phyloP scores from a whole-genome alignment of 2,113 vertebrate genomes.

The Oryzias celebensis region DNA sequence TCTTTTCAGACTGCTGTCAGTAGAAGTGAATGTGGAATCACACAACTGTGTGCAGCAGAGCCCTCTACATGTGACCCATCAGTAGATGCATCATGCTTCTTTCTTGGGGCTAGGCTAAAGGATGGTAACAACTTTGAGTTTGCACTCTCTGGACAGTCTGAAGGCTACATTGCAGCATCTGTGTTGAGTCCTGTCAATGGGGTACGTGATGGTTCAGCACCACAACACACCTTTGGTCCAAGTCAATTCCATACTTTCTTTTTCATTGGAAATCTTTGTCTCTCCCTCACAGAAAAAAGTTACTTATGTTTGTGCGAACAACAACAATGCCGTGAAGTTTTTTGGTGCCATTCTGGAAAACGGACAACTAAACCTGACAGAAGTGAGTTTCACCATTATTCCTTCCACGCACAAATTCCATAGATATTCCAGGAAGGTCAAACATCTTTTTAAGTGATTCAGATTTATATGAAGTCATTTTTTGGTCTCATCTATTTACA shows the following conservation, averaged over 20 bases:
- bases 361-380: accelerated
- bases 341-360: neutral
- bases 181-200: accelerated
- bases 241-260: neutral
- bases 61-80: conserved; percentile 39
- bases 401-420: too few species aligned
- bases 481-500: too few species aligned
- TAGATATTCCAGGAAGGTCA: too few species aligned
- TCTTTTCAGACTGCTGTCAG: conserved; percentile 5
- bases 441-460: too few species aligned
- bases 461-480: too few species aligned
- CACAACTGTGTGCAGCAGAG: conserved; percentile 34
- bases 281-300: conserved; percentile 33
- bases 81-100: conserved; percentile 11
- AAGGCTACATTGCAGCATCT: conserved; percentile 28
- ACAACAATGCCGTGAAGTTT: conserved; percentile 1
- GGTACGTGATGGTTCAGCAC: conserved; percentile 22
- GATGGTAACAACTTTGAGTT: conserved; percentile 22
- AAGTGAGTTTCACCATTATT: conserved; percentile 34
- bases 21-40: accelerated
- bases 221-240: neutral
- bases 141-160: conserved; percentile 31
- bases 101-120: neutral
- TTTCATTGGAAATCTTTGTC: neutral
- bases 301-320: conserved; percentile 56